Percentiles rank a stretch among this genome's conserved stretches.
These are phyloP conservation scores for Chymomyza amoena DNA, from an alignment of 2,888 invertebrate genomes.

Conservation along the genomic window DNA sequence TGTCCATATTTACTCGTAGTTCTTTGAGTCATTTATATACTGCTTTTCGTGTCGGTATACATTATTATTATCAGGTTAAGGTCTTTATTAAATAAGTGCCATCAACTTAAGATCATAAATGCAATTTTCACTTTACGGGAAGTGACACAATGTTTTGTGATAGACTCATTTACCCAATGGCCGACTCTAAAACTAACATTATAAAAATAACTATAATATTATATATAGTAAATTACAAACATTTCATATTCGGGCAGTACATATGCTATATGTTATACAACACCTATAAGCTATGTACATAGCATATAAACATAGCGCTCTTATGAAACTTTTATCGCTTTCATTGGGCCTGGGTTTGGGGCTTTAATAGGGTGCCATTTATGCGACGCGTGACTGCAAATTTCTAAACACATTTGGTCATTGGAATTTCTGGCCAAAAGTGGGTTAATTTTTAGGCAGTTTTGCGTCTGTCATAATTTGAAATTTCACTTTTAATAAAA, in stretches of 20 bases:
- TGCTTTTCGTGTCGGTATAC: too few relatives aligned
- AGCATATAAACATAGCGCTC: conserved; percentile 21
- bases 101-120: neutral
- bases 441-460: conserved; percentile 48
- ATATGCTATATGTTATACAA: conserved; percentile 31
- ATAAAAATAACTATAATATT: neutral
- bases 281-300: conserved; percentile 28
- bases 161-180: too few relatives aligned
- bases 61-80: too few relatives aligned
- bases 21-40: too few relatives aligned
- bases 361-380: conserved; percentile 54
- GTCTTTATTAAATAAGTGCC: too few relatives aligned
- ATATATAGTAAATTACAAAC: neutral
- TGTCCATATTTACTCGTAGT: too few relatives aligned
- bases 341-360: conserved; percentile 1
- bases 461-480: conserved; percentile 33
- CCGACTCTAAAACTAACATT: neutral
- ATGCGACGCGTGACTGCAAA: conserved; percentile 56
- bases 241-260: neutral
- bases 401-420: conserved; percentile 65
- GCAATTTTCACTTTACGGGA: neutral
- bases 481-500: conserved; percentile 62
- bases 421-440: conserved; percentile 56
- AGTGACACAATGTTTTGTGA: neutral
- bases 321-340: conserved; percentile 49